Percentiles rank a stretch among this genome's conserved stretches.
phyloP scores from a whole-genome alignment of 2,113 vertebrate genomes.

The Mormyrus lacerda region DNA sequence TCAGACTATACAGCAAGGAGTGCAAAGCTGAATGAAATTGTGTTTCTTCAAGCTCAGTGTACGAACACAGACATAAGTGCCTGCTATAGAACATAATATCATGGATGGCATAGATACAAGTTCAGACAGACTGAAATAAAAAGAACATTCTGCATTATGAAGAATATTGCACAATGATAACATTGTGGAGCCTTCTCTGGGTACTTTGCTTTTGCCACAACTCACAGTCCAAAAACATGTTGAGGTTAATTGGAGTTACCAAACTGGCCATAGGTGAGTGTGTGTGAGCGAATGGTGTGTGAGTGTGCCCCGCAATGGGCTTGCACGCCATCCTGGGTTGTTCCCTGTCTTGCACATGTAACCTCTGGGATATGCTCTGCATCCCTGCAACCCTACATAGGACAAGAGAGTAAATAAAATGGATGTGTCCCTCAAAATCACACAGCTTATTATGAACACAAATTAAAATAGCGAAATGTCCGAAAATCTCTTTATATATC shows the following conservation, averaged over 20 bases:
- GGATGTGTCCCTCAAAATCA: neutral
- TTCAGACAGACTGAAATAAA: no score
- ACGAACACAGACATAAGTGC: no score
- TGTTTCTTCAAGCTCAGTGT: no score
- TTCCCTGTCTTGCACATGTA: neutral
- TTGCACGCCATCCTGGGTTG: neutral
- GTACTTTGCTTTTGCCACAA: neutral
- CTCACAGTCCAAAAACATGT: neutral
- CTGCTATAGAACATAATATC: no score
- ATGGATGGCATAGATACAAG: no score
- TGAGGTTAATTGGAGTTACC: neutral
- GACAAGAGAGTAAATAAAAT: neutral
- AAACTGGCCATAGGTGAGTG: neutral
- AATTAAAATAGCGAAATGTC: neutral
- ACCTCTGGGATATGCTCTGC: neutral
- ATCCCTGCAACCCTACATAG: neutral
- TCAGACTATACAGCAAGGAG: no score
- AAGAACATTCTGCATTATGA: no score
- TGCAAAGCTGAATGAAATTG: no score
- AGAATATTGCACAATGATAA: no score
- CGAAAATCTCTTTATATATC: neutral
- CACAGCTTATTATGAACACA: neutral
- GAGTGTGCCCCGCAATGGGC: neutral
- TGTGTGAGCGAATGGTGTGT: neutral
- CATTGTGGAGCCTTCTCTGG: neutral